A percentile compares a stretch with the other conserved stretches of the same genome.
These are phyloP conservation scores for Apodemia mormo DNA, from an alignment of 2,888 invertebrate species.

Conservation along the genomic window DNA sequence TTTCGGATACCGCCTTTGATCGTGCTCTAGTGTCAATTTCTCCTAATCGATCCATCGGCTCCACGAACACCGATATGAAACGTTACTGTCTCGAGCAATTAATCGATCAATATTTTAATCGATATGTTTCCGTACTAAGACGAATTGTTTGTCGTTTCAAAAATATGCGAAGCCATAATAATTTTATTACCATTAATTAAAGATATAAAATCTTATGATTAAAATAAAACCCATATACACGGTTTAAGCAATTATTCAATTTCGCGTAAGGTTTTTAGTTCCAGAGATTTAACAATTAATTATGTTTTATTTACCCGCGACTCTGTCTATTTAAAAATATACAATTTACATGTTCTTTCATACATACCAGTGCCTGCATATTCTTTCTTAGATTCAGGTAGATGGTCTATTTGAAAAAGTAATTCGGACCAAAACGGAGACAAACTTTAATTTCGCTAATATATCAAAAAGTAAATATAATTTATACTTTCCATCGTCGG, in stretches of 20 bases:
- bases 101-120: constrained; percentile 41
- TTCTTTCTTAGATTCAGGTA: too few species aligned
- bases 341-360: too few species aligned
- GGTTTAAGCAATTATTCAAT: constrained; percentile 17
- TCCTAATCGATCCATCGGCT: constrained; percentile 49
- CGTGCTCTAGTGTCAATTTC: constrained; percentile 65
- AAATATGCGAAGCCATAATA: constrained; percentile 11
- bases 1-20: constrained; percentile 68
- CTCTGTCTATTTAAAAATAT: too few species aligned
- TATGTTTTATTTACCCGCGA: not conserved
- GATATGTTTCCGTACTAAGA: constrained; percentile 40
- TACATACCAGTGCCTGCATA: too few species aligned
- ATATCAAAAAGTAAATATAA: too few species aligned
- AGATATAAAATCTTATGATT: constrained; percentile 21
- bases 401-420: too few species aligned
- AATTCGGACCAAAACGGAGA: too few species aligned
- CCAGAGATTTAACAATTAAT: constrained; percentile 2
- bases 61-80: constrained; percentile 46
- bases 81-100: constrained; percentile 56
- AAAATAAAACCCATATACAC: constrained; percentile 8
- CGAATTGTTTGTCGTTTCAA: constrained; percentile 39
- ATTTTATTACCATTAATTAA: constrained; percentile 20
- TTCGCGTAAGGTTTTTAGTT: constrained; percentile 13
- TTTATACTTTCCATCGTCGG: too few species aligned
- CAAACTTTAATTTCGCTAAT: too few species aligned